phyloP scores from a whole-genome alignment of 2,113 vertebrate genomes.

The Psephotus haematonotus region DNA sequence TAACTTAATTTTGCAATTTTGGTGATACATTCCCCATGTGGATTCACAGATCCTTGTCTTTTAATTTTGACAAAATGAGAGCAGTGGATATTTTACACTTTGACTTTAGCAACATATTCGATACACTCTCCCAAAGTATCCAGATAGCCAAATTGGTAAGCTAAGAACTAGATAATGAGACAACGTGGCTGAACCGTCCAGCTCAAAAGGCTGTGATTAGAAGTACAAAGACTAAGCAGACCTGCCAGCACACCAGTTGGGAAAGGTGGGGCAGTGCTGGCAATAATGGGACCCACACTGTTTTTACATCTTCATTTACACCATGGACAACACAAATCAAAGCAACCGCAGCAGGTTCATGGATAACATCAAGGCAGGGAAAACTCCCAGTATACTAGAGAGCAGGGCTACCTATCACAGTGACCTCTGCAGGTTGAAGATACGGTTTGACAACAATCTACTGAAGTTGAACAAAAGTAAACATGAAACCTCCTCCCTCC shows the following conservation, averaged over 20 bases:
- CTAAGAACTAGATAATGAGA: neutral
- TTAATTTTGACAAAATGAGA: neutral
- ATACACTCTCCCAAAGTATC: neutral
- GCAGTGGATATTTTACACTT: neutral
- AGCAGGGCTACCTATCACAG: neutral
- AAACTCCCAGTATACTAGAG: neutral
- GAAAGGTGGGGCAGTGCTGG: rapidly evolving
- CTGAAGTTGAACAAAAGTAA: neutral
- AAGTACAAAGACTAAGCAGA: neutral
- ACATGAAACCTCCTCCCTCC: neutral
- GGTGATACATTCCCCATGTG: neutral
- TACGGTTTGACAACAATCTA: neutral
- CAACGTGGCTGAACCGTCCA: neutral
- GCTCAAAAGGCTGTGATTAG: neutral
- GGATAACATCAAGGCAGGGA: neutral
- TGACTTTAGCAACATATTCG: neutral
- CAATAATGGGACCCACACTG: neutral
- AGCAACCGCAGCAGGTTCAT: neutral
- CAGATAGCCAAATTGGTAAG: neutral
- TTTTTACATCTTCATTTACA: neutral
- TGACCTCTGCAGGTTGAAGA: neutral
- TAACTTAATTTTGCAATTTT: neutral
- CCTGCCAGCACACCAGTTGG: rapidly evolving
- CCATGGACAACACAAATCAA: neutral
- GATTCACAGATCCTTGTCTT: neutral